Percentiles rank a stretch among this genome's conserved stretches.
Conservation (phyloP, 1,140 invertebrate genomes). For the Stegodyphus dumicola region DNA sequence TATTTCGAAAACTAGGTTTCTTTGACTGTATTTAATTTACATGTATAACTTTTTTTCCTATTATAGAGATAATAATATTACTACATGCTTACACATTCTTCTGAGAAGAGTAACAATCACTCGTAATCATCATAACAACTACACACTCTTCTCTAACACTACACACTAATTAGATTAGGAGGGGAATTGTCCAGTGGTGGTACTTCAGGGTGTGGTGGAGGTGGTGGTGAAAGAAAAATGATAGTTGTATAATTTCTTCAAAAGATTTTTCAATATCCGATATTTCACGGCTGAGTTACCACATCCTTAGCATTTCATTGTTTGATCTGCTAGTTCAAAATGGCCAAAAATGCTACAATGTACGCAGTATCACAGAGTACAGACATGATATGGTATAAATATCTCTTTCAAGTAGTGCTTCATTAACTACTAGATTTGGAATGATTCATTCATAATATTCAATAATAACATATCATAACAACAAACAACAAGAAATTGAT, state of each 20-base stretch:
- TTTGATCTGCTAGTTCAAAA: conserved; percentile 3
- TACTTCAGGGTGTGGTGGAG: no score
- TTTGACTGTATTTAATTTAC: conserved; percentile 4
- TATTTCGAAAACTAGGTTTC: conserved; percentile 39
- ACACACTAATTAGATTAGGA: no score
- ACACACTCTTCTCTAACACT: no score
- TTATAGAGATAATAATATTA: not conserved
- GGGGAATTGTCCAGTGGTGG: no score
- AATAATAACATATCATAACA: conserved; percentile 44
- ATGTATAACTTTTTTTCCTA: conserved; percentile 10
- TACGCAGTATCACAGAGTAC: conserved; percentile 53
- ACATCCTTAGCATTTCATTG: no score
- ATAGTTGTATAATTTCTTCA: no score
- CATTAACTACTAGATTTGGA: conserved; percentile 24
- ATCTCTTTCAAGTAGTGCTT: conserved; percentile 35
- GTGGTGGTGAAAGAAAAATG: no score
- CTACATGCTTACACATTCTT: no score
- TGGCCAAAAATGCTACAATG: conserved; percentile 2
- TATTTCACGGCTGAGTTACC: no score
- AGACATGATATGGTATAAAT: conserved; percentile 54
- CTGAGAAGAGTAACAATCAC: conserved; percentile 3
- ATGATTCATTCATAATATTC: conserved; percentile 33
- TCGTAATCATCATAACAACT: no score
- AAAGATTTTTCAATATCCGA: no score
- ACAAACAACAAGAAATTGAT: conserved; percentile 49